Evolutionary conservation across 1,140 invertebrate genomes (phyloP).

Genomic region (Leptopilina clavipes): DNA sequence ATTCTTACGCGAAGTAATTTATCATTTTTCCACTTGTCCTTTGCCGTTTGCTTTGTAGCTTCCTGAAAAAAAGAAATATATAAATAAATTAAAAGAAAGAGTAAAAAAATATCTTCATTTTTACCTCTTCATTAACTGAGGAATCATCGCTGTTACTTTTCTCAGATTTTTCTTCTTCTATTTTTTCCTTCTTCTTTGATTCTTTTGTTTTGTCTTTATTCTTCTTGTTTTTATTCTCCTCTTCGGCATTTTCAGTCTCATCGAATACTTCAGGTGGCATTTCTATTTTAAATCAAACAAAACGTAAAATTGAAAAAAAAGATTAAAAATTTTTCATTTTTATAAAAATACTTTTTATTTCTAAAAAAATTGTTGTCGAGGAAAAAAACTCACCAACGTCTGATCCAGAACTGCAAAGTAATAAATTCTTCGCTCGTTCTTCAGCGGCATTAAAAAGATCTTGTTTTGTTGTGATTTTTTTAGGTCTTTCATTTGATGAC

Average conservation of each 20-base stretch:
- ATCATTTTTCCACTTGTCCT: slow-evolving; percentile 62
- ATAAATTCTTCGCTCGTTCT: slow-evolving; percentile 54
- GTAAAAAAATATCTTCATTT: slow-evolving; percentile 20
- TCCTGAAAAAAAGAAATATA: slow-evolving; percentile 35
- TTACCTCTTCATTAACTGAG: slow-evolving; percentile 38
- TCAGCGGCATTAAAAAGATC: slow-evolving; percentile 58
- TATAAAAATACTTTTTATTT: too few relatives aligned
- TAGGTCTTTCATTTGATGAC: slow-evolving; percentile 42
- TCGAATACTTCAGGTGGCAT: slow-evolving; percentile 21
- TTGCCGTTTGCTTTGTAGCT: slow-evolving; percentile 48
- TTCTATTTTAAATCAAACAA: slow-evolving; percentile 13
- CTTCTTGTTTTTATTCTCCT: slow-evolving; percentile 40
- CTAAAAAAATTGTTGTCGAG: too few relatives aligned
- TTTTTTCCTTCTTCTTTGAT: slow-evolving; percentile 32
- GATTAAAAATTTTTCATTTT: not conserved
- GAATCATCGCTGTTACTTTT: slow-evolving; percentile 30
- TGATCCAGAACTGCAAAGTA: slow-evolving; percentile 63
- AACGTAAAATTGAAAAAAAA: slow-evolving; percentile 22
- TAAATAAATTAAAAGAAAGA: too few relatives aligned
- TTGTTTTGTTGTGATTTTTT: slow-evolving; percentile 44
- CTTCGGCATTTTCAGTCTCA: slow-evolving; percentile 30
- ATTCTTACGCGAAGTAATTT: slow-evolving; percentile 64
- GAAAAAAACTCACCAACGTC: slow-evolving; percentile 59
- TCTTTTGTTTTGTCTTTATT: slow-evolving; percentile 37
- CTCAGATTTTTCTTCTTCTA: slow-evolving; percentile 3